Evolutionary conservation across 2,888 invertebrate genomes (phyloP).

Genomic region (Dermolepida albohirtum): DNA sequence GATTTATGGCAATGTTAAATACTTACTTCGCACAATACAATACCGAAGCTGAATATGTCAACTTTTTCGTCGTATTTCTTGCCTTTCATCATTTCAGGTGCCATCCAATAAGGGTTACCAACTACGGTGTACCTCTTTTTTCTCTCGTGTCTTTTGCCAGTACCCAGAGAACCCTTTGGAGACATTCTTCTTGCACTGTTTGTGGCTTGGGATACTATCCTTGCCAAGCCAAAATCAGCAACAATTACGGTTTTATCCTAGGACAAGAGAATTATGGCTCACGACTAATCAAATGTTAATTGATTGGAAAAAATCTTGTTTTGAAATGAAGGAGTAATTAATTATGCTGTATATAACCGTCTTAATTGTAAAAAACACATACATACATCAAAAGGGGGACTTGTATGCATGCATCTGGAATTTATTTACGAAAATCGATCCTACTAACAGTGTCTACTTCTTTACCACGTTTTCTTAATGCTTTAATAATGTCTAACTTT

Average conservation of each 20-base stretch:
- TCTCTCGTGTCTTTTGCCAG: slow-evolving; percentile 71
- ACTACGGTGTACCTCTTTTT: slow-evolving; percentile 95
- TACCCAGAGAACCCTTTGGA: slow-evolving; percentile 55
- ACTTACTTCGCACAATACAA: slow-evolving; percentile 90
- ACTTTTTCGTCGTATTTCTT: slow-evolving; percentile 96
- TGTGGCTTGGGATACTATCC: slow-evolving; percentile 75
- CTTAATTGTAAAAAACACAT: too few relatives aligned
- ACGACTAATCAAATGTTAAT: too few relatives aligned
- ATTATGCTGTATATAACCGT: too few relatives aligned
- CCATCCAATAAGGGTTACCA: slow-evolving; percentile 99
- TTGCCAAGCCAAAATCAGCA: slow-evolving; percentile 94
- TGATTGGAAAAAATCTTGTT: too few relatives aligned
- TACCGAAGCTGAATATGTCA: slow-evolving; percentile 96
- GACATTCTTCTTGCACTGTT: slow-evolving; percentile 60
- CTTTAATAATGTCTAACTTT: too few relatives aligned
- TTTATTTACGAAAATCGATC: too few relatives aligned
- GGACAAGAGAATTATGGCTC: too few relatives aligned
- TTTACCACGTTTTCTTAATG: too few relatives aligned
- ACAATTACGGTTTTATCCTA: slow-evolving; percentile 92
- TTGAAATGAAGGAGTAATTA: too few relatives aligned
- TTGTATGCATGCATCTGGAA: too few relatives aligned
- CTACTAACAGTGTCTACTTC: too few relatives aligned
- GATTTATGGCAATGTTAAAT: slow-evolving; percentile 8
- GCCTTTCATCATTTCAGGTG: slow-evolving; percentile 98
- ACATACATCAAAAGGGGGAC: too few relatives aligned